Conservation (phyloP, 1,140 invertebrate species). For the Saccostrea echinata region DNA sequence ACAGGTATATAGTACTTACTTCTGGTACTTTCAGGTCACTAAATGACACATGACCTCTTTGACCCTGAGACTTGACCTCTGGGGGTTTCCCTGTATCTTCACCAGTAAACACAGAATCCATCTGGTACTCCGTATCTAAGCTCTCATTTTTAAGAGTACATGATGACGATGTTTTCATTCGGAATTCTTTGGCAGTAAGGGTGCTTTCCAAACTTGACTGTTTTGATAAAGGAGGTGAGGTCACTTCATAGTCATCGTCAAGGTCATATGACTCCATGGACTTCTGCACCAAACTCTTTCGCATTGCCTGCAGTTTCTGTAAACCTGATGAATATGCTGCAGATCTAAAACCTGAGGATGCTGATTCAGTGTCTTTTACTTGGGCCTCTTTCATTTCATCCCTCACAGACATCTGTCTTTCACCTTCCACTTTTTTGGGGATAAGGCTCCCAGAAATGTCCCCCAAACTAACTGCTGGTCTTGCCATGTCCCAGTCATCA, state of each 20-base stretch:
- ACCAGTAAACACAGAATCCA: neutral
- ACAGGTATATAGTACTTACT: neutral
- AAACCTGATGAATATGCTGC: slow-evolving; percentile 17
- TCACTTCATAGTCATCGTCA: slow-evolving; percentile 48
- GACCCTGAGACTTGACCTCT: neutral
- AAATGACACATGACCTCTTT: slow-evolving; percentile 9
- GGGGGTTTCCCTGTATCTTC: neutral
- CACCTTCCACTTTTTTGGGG: neutral
- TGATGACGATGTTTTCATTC: slow-evolving; percentile 38
- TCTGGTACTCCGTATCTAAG: slow-evolving; percentile 30
- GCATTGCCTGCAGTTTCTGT: slow-evolving; percentile 36
- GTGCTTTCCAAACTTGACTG: slow-evolving; percentile 53
- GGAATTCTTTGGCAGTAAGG: slow-evolving; percentile 43
- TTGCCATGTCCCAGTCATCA: slow-evolving; percentile 12
- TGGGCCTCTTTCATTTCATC: neutral
- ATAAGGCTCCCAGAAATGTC: slow-evolving; percentile 7
- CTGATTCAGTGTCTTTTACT: neutral
- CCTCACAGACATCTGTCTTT: neutral
- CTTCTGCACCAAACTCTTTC: slow-evolving; percentile 46
- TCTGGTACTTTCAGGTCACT: slow-evolving; percentile 27
- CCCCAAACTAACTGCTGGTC: slow-evolving; percentile 17
- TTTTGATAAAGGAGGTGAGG: slow-evolving; percentile 40
- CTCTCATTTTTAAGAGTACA: slow-evolving; percentile 45
- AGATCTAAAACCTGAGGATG: slow-evolving; percentile 5
- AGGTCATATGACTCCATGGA: slow-evolving; percentile 19